These are phyloP conservation scores for Coecobrya sp. DNA, from an alignment of 2,888 invertebrate genomes.

Conservation along the genomic window DNA sequence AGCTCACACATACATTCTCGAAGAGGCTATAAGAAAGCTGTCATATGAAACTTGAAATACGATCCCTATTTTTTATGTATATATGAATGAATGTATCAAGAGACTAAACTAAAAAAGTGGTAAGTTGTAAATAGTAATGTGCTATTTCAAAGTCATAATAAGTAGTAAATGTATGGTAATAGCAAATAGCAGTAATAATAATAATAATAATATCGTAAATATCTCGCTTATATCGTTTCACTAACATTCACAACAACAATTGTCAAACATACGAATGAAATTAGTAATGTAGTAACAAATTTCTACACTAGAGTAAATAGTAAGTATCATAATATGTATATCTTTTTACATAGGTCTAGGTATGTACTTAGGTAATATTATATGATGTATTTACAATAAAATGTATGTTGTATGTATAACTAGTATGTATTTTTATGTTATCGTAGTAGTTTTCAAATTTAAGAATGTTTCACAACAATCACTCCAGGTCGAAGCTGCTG, in stretches of 20 bases:
- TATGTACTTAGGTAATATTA: neutral
- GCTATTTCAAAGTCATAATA: conserved; percentile 13
- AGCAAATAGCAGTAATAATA: conserved; percentile 45
- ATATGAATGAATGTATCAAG: conserved; percentile 41
- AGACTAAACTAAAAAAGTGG: conserved; percentile 33
- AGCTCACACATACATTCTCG: neutral
- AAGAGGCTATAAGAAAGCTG: conserved; percentile 10
- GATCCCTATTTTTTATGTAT: neutral
- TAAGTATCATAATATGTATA: conserved; percentile 2
- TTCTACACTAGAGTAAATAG: neutral
- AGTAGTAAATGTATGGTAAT: conserved; percentile 38
- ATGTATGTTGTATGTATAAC: conserved; percentile 5
- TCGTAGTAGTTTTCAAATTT: conserved; percentile 61
- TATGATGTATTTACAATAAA: conserved; percentile 12
- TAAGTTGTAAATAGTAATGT: conserved; percentile 5
- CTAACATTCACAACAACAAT: conserved; percentile 71
- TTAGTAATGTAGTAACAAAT: conserved; percentile 38
- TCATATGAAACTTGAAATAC: conserved; percentile 12
- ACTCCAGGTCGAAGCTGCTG: conserved; percentile 95
- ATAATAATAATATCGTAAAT: conserved; percentile 65
- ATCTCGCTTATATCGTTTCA: conserved; percentile 65
- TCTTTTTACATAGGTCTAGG: neutral
- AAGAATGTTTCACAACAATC: conserved; percentile 94
- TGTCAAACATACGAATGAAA: conserved; percentile 68
- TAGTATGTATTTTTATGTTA: conserved; percentile 18